These are phyloP conservation scores for Rotaria macrura DNA, from an alignment of 2,888 invertebrate genomes.

Conservation along the genomic window DNA sequence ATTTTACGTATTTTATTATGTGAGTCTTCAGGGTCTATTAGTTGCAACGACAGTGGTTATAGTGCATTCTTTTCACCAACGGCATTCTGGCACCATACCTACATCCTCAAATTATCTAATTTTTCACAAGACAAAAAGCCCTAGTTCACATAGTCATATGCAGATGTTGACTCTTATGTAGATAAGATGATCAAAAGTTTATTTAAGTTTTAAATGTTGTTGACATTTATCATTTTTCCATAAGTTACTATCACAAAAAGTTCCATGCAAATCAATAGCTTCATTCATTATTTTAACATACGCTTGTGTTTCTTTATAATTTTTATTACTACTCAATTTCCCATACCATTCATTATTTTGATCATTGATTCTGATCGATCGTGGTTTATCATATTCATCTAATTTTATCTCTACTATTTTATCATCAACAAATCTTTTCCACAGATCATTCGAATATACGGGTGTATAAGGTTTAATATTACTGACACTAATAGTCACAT, in stretches of 20 bases:
- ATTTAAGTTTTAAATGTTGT: no score
- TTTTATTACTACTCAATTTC: neutral
- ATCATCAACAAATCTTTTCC: neutral
- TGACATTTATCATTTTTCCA: no score
- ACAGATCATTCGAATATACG: neutral
- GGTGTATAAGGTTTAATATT: neutral
- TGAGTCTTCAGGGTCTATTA: no score
- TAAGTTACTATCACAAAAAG: neutral
- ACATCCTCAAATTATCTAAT: no score
- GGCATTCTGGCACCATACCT: no score
- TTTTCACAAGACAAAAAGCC: no score
- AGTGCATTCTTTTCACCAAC: no score
- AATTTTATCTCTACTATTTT: neutral
- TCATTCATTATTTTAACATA: neutral
- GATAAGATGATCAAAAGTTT: no score
- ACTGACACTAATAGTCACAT: neutral
- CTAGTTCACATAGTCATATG: no score
- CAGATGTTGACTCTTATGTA: no score
- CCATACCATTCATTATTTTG: neutral
- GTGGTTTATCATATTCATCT: neutral
- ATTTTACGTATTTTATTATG: no score
- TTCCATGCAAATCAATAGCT: neutral
- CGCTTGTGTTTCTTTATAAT: neutral
- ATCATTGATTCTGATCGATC: neutral
- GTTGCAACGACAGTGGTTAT: no score